Conservation (phyloP, 2,113 vertebrate genomes). For the Oceanites oceanicus region DNA sequence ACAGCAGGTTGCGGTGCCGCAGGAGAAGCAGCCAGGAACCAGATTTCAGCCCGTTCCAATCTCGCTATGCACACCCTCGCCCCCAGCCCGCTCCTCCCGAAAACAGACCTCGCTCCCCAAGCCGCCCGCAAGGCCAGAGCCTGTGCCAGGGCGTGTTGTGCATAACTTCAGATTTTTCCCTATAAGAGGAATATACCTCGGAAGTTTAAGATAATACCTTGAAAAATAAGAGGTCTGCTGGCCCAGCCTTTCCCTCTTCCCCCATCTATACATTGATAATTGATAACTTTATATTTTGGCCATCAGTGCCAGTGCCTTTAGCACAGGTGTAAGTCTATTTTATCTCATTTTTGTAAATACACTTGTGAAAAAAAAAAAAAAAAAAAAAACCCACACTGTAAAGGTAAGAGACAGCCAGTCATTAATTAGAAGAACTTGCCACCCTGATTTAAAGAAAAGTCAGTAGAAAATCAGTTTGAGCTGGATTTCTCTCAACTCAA, state of each 20-base stretch:
- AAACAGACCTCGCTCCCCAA: neutral
- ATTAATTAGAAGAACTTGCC: neutral
- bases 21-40: neutral
- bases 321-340: neutral
- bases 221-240: neutral
- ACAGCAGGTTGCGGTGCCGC: neutral
- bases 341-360: neutral
- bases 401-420: neutral
- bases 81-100: neutral
- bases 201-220: neutral
- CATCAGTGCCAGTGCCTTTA: neutral
- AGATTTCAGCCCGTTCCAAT: neutral
- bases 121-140: neutral
- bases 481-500: neutral
- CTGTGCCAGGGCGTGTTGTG: fast-evolving
- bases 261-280: neutral
- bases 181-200: neutral
- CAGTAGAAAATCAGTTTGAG: neutral
- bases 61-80: neutral
- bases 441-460: neutral
- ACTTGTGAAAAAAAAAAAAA: neutral
- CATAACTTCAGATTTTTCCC: too few species aligned
- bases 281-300: neutral
- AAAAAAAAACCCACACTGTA: too few species aligned
- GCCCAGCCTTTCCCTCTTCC: neutral